These are phyloP conservation scores for Cryptosula pallasiana DNA, from an alignment of 2,888 invertebrate genomes.

Conservation along the genomic window DNA sequence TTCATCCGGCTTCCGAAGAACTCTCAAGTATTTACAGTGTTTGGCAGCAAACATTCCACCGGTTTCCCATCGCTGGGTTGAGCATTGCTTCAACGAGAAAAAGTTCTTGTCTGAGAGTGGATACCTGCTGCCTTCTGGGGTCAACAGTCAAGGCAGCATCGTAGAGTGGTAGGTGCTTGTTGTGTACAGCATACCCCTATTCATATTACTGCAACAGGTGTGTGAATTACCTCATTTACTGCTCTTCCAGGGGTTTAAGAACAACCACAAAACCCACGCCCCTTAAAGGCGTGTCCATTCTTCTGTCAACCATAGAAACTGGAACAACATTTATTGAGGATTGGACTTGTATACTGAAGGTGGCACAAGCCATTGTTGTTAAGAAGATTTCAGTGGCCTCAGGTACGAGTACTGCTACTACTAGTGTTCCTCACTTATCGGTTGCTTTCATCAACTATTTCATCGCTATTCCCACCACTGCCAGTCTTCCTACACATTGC, in stretches of 20 bases:
- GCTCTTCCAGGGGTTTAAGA: neutral
- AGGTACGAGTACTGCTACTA: no score
- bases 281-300: neutral
- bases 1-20: slow-evolving; percentile 67
- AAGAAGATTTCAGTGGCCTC: slow-evolving; percentile 30
- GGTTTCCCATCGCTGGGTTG: slow-evolving; percentile 68
- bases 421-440: no score
- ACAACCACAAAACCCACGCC: neutral
- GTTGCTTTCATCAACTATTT: no score
- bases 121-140: slow-evolving; percentile 61
- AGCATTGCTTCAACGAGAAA: slow-evolving; percentile 59
- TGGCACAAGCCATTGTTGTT: slow-evolving; percentile 36
- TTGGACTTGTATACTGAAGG: slow-evolving; percentile 38
- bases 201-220: no score
- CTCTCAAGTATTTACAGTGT: slow-evolving; percentile 69
- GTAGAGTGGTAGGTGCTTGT: slow-evolving; percentile 1
- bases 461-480: no score
- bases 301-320: neutral
- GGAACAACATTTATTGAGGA: slow-evolving; percentile 32
- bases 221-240: no score
- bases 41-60: slow-evolving; percentile 65
- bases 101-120: slow-evolving; percentile 46
- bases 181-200: no score
- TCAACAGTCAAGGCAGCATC: slow-evolving; percentile 31
- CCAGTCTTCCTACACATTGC: no score